Evolutionary conservation across 2,797 vertebrate species (phyloP).

Genomic region (Urosaurus nigricauda): DNA sequence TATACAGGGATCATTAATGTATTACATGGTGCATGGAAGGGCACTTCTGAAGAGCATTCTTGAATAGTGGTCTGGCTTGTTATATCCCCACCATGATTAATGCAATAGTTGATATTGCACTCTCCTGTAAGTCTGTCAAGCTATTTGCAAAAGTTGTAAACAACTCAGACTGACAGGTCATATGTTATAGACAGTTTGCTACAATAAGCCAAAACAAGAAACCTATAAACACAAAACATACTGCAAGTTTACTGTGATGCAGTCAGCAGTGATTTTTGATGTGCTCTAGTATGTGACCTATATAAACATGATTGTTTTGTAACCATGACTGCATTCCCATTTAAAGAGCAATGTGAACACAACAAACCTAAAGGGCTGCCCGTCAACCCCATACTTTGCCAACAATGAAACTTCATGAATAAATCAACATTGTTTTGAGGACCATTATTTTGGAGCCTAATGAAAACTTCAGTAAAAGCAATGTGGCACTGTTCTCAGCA

Average conservation of each 20-base stretch:
- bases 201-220: not conserved
- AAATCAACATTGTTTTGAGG: too few species aligned
- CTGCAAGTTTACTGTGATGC: not conserved
- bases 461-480: fast-evolving
- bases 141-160: not conserved
- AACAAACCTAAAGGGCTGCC: too few species aligned
- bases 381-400: not conserved
- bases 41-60: too few species aligned
- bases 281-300: not conserved
- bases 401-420: too few species aligned
- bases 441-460: not conserved
- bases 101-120: too few species aligned
- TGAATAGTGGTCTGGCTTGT: too few species aligned
- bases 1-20: not conserved
- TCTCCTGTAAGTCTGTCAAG: not conserved
- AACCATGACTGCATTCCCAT: not conserved
- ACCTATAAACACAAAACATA: not conserved
- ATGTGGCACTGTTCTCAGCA: not conserved
- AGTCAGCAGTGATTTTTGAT: not conserved
- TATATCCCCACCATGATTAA: too few species aligned
- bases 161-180: not conserved
- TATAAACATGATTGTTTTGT: not conserved
- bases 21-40: too few species aligned
- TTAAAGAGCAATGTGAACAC: not conserved
- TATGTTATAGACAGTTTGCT: not conserved